Evolutionary conservation across 2,113 vertebrate species (phyloP).

Genomic region (Mungos mungo): DNA sequence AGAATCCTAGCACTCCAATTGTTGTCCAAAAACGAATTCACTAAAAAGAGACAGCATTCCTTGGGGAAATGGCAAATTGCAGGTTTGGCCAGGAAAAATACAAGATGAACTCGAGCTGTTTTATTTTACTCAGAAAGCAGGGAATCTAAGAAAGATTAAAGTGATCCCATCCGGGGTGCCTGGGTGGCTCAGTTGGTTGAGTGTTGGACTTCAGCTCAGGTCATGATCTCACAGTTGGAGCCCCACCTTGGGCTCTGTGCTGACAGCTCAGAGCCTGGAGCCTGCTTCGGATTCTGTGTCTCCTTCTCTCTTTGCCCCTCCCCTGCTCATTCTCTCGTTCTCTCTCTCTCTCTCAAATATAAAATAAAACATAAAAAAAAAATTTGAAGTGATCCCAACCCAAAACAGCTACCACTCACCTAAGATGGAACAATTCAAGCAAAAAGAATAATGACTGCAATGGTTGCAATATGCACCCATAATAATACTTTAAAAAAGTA

Average conservation of each 20-base stretch:
- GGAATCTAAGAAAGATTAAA: neutral
- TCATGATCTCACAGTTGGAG: too few relatives aligned
- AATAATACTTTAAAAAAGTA: neutral
- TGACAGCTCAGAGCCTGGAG: too few relatives aligned
- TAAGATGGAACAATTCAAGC: neutral
- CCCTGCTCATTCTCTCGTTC: too few relatives aligned
- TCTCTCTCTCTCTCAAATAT: too few relatives aligned
- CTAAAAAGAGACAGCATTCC: neutral
- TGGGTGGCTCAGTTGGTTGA: too few relatives aligned
- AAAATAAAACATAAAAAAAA: too few relatives aligned
- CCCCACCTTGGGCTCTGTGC: too few relatives aligned
- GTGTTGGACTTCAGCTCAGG: accelerated
- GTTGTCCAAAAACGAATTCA: neutral
- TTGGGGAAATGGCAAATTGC: neutral
- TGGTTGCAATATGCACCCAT: neutral
- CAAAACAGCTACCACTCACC: neutral
- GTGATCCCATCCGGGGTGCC: neutral
- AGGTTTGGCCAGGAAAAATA: neutral
- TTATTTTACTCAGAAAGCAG: slow-evolving; percentile 5
- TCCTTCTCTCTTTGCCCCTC: too few relatives aligned
- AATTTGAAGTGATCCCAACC: neutral
- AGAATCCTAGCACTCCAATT: neutral
- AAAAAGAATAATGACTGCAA: neutral
- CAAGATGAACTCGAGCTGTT: neutral
- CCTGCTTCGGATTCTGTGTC: too few relatives aligned